Conservation (phyloP, 1,140 invertebrate species). For the Papilio helenus region DNA sequence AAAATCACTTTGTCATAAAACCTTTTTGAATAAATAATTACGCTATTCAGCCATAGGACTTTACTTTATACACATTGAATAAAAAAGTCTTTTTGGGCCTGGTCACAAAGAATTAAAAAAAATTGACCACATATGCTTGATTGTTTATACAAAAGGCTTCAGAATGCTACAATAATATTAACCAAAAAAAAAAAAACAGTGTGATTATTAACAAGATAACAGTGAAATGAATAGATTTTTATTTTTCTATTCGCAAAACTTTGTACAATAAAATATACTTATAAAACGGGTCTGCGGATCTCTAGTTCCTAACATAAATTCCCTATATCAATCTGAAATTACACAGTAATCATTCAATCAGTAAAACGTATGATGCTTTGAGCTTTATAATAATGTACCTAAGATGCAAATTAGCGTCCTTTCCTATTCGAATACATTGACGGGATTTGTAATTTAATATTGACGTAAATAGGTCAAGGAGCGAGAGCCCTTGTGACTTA, state of each 20-base stretch:
- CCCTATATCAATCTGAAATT: not conserved
- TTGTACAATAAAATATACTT: not conserved
- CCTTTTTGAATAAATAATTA: not conserved
- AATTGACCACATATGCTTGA: too few relatives aligned
- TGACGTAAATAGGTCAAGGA: constrained; percentile 74
- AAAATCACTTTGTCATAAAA: not conserved
- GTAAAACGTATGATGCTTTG: not conserved
- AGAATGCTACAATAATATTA: too few relatives aligned
- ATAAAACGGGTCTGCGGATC: not conserved
- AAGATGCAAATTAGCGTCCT: constrained; percentile 16
- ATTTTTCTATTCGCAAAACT: not conserved
- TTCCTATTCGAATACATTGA: constrained; percentile 25
- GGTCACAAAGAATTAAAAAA: too few relatives aligned
- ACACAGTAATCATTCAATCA: constrained; percentile 4
- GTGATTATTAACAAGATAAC: too few relatives aligned
- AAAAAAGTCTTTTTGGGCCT: not conserved
- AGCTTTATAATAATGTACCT: constrained; percentile 9
- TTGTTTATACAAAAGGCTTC: too few relatives aligned
- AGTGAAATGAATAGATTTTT: too few relatives aligned
- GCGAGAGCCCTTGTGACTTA: constrained; percentile 66
- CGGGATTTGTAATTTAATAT: constrained; percentile 61
- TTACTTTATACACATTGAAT: too few relatives aligned
- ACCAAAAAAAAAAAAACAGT: too few relatives aligned
- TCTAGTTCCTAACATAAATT: not conserved
- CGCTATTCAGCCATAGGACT: not conserved